A percentile compares a stretch with the other conserved stretches of the same genome.
These are phyloP conservation scores for Aphelocoma californica DNA, from an alignment of 2,797 vertebrate genomes.

Conservation along the genomic window DNA sequence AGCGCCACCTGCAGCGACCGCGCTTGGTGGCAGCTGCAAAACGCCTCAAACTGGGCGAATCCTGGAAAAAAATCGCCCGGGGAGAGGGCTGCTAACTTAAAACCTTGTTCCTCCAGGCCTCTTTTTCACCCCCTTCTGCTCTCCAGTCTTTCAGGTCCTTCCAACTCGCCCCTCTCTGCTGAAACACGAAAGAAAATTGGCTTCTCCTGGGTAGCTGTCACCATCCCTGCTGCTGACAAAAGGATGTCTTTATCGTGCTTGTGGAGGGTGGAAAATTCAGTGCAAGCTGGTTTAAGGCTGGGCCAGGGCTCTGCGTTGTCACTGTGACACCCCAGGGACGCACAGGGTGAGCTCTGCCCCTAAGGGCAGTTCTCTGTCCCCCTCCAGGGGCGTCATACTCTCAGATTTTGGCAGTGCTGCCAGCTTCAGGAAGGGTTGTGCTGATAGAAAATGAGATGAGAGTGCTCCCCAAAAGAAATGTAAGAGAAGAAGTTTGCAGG, in stretches of 20 bases:
- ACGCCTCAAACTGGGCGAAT: background rate
- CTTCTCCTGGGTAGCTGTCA: background rate
- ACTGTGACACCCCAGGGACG: background rate
- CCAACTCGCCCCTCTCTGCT: background rate
- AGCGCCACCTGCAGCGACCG: conserved; percentile 80
- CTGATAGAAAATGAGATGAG: background rate
- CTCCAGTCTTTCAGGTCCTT: background rate
- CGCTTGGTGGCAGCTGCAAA: conserved; percentile 43
- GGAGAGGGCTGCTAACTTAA: background rate
- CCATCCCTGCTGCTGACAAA: background rate
- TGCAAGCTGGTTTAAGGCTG: background rate
- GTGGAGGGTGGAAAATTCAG: background rate
- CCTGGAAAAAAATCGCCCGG: accelerated
- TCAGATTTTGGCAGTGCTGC: background rate
- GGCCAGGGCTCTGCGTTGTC: background rate
- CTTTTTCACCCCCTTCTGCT: background rate
- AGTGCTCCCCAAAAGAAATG: background rate
- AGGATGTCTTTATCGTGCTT: background rate
- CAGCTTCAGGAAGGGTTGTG: background rate
- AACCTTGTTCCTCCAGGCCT: background rate
- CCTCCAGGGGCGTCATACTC: accelerated
- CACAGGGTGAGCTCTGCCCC: background rate
- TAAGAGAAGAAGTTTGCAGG: background rate
- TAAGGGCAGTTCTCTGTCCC: accelerated
- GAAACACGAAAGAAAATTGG: background rate